Evolutionary conservation across 2,888 invertebrate genomes (phyloP).

Genomic region (Cheilosia urbana): DNA sequence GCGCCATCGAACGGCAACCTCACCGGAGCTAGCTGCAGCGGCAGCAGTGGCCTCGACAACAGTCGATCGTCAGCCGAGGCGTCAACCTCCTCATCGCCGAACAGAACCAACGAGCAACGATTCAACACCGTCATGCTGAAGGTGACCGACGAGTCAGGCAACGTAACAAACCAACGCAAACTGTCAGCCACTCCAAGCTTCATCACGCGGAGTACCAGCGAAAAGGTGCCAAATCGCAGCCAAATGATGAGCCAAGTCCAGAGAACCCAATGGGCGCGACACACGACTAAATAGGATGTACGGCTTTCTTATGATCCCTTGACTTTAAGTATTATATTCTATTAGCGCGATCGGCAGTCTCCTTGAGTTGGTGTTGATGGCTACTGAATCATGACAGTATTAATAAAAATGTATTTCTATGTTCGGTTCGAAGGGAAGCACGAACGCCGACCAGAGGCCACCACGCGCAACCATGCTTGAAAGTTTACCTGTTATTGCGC

Average conservation of each 20-base stretch:
- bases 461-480: slow-evolving; percentile 21
- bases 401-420: slow-evolving; percentile 56
- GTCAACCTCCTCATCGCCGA: slow-evolving; percentile 80
- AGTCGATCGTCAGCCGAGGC: slow-evolving; percentile 77
- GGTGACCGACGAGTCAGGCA: slow-evolving; percentile 85
- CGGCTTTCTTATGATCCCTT: slow-evolving; percentile 14
- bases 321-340: slow-evolving; percentile 71
- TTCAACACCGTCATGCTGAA: slow-evolving; percentile 85
- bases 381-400: slow-evolving; percentile 71
- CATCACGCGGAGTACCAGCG: slow-evolving; percentile 92
- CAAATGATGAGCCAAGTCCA: slow-evolving; percentile 93
- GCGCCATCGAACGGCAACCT: slow-evolving; percentile 83
- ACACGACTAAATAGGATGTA: slow-evolving; percentile 90
- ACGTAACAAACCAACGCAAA: slow-evolving; percentile 83
- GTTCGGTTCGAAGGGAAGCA: slow-evolving; percentile 14
- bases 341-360: slow-evolving; percentile 44
- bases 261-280: slow-evolving; percentile 93
- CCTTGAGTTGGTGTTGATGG: slow-evolving; percentile 45
- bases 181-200: slow-evolving; percentile 86
- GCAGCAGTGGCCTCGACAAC: slow-evolving; percentile 82
- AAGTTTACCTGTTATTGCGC: slow-evolving; percentile 51
- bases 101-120: slow-evolving; percentile 79
- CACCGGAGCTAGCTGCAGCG: slow-evolving; percentile 76
- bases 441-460: neutral
- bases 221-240: slow-evolving; percentile 93